Percentiles rank a stretch among this genome's conserved stretches.
Conservation (phyloP, 2,113 vertebrate genomes). For the Eonycteris spelaea region DNA sequence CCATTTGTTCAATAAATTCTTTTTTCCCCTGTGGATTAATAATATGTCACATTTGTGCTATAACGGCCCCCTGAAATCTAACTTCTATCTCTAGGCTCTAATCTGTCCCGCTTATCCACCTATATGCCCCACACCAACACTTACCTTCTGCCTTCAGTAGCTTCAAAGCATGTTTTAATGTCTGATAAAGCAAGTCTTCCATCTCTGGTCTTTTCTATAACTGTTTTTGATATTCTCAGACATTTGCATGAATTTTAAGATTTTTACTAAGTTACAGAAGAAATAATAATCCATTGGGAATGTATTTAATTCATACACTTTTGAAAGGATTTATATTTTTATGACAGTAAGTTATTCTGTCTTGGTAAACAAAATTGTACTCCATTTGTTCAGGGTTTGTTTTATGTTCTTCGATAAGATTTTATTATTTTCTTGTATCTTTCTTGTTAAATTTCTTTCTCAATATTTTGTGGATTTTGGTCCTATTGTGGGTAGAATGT, state of each 20-base stretch:
- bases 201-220: not conserved
- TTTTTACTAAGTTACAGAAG: conserved; percentile 11
- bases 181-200: not conserved
- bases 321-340: not conserved
- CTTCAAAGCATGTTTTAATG: not conserved
- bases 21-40: not conserved
- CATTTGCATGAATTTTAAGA: not conserved
- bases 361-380: not conserved
- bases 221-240: not conserved
- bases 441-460: not conserved
- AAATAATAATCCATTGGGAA: not conserved
- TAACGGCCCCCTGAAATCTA: not conserved
- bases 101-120: not conserved
- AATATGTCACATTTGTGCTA: not conserved
- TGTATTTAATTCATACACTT: not conserved
- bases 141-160: not conserved
- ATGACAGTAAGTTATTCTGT: not conserved
- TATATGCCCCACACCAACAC: not conserved
- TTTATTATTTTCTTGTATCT: not conserved
- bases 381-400: not conserved
- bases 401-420: not conserved
- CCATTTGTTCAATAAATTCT: not conserved
- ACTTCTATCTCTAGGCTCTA: not conserved
- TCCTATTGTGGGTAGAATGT: not conserved
- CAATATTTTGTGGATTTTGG: not conserved